Evolutionary conservation across 2,113 vertebrate genomes (phyloP), one percentile per base, ranked within the genome.

Genomic region (Epinephelus cyanopodus): DNA sequence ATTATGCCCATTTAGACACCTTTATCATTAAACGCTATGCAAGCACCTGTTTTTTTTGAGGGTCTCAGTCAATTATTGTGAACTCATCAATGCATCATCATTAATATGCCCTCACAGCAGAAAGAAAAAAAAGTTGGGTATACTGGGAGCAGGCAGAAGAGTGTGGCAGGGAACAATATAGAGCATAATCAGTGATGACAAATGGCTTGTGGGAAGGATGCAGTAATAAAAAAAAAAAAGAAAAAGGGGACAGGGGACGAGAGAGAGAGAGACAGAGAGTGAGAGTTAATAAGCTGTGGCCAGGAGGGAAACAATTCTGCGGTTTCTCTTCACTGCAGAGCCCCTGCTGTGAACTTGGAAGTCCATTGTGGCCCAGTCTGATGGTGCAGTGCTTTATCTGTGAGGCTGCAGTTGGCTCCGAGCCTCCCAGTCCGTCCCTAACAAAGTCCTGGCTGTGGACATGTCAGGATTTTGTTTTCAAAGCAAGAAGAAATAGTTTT

Each of bases 101-200:
- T 25, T 84, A 19, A 80, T 12, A 33, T 89, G 18, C 2, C 21
- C 37, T 66, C 18, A 52, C 2, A 42, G 37, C 21, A 57, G 11
- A 19, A 4, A 45, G 18, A 74, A 39, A 82, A 67, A 64, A 60
- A 65, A 42, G 25, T 23, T 21, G 21, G 47, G 45, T 57, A n/a
- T 21, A 79, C 37, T 23, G 27, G 72, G 61, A 48, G 17, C 50
- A 82, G 65, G 61, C 25, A 37, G 33, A 66, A 25, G 29, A 62
- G 52, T 68, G 58, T 39, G 13, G 50, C 23, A 23, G 52, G 69
- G 39, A 89, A 75, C 60, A 53, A 74, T 68, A 39, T 48, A 52
- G 60, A 84, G 71, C 27, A 64, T 72, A 75, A 88, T 85, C 77
- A 88, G 87, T 4, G 61, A 89, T 83, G 83, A 92, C 83, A 91